Evolutionary conservation across 2,888 invertebrate species (phyloP).

Genomic region (Pristionchus fissidentatus): DNA sequence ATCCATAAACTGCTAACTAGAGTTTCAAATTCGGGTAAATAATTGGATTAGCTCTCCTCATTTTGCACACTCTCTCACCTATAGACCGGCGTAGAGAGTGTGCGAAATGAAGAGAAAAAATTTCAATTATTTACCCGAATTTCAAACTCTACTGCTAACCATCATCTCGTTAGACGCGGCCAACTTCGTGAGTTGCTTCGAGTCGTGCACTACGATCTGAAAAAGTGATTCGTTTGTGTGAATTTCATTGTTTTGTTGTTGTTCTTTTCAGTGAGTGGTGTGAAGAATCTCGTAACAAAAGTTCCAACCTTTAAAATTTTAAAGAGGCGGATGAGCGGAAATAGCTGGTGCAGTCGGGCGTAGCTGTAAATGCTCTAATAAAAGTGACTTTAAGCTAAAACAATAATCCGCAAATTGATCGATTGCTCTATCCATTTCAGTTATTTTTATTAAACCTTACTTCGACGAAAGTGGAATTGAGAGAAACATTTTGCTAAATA

Average conservation of each 20-base stretch:
- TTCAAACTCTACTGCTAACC: too few relatives aligned
- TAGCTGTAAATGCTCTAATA: background rate
- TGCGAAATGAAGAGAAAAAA: too few relatives aligned
- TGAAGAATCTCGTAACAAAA: background rate
- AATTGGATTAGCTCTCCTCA: too few relatives aligned
- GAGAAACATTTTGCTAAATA: background rate
- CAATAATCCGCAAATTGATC: too few relatives aligned
- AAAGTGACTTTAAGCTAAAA: too few relatives aligned
- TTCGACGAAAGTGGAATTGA: too few relatives aligned
- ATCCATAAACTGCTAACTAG: too few relatives aligned
- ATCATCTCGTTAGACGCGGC: constrained; percentile 47
- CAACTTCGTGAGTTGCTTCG: constrained; percentile 50
- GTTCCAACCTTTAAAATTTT: constrained; percentile 59
- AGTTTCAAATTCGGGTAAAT: too few relatives aligned
- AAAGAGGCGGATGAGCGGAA: constrained; percentile 31
- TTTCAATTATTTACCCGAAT: too few relatives aligned
- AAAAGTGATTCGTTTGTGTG: background rate
- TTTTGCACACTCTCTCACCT: too few relatives aligned
- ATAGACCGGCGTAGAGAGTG: too few relatives aligned
- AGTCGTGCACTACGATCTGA: constrained; percentile 56
- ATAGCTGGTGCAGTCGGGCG: background rate
- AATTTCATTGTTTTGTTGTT: background rate
- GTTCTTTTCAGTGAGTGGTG: background rate
- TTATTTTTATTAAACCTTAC: background rate
- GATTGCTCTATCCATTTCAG: background rate